phyloP scores from a whole-genome alignment of 2,113 vertebrate genomes.

The Ornithorhynchus anatinus region DNA sequence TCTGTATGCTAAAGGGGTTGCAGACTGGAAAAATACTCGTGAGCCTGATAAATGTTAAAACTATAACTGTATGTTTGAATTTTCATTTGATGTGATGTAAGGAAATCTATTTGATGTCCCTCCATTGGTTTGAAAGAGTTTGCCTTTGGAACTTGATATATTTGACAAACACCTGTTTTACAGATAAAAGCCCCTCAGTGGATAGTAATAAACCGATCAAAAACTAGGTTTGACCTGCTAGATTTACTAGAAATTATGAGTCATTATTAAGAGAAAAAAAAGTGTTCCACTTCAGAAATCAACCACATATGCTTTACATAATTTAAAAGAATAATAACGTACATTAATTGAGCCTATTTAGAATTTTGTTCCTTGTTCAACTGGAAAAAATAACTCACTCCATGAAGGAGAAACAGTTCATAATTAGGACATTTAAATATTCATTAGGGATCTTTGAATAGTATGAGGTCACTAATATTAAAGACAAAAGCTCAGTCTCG shows the following conservation, averaged over 20 bases:
- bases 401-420: not conserved
- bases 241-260: not conserved
- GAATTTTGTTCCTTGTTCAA: not conserved
- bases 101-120: too few species aligned
- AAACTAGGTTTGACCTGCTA: not conserved
- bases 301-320: not conserved
- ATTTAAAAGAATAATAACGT: not conserved
- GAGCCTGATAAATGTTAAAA: too few species aligned
- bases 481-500: not conserved
- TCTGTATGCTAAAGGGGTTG: too few species aligned
- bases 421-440: conserved; percentile 8
- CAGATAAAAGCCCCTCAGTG: not conserved
- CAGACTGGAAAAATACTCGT: too few species aligned
- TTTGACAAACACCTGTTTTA: not conserved
- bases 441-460: not conserved
- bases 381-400: not conserved
- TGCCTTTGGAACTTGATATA: too few species aligned
- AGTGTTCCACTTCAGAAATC: not conserved
- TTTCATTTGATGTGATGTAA: too few species aligned
- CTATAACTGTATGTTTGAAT: too few species aligned
- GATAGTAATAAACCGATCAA: not conserved
- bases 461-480: not conserved
- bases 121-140: too few species aligned
- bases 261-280: not conserved
- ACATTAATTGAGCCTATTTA: not conserved